Conservation (phyloP, 2,797 vertebrate species). For the Carduelis carduelis region DNA sequence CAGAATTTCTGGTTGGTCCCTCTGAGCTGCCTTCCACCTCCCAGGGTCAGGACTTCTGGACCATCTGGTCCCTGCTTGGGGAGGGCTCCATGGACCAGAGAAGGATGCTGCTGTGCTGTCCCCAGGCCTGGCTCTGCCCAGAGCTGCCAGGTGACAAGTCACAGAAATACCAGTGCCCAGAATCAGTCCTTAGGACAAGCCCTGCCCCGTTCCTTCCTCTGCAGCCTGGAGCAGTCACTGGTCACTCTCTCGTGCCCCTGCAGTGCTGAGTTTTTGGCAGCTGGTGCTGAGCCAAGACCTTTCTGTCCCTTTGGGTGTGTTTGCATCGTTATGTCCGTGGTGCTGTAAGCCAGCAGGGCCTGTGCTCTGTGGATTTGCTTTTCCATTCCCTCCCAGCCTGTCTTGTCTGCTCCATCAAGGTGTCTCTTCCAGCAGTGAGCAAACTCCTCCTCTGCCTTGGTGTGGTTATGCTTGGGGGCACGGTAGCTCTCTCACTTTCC, state of each 20-base stretch:
- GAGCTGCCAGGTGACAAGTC: neutral
- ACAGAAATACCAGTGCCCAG: neutral
- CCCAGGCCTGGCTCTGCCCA: neutral
- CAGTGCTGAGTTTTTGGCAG: neutral
- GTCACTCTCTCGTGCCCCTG: neutral
- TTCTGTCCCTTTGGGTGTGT: neutral
- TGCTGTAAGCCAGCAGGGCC: neutral
- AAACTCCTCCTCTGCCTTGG: neutral
- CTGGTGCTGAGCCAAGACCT: neutral
- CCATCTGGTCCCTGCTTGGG: neutral
- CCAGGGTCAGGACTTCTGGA: neutral
- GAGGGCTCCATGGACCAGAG: rapidly evolving
- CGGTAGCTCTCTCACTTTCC: neutral
- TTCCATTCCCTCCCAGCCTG: neutral
- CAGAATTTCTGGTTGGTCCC: neutral
- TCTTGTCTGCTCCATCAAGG: neutral
- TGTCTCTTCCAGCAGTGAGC: neutral
- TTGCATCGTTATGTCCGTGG: neutral
- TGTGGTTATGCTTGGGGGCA: neutral
- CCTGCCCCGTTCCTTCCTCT: neutral
- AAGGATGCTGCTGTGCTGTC: neutral
- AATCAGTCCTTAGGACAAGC: neutral
- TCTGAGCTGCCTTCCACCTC: neutral
- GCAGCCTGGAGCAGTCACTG: neutral
- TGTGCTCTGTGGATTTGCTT: neutral